Evolutionary conservation across 2,113 vertebrate species (phyloP).

Genomic region (Saguinus midas): DNA sequence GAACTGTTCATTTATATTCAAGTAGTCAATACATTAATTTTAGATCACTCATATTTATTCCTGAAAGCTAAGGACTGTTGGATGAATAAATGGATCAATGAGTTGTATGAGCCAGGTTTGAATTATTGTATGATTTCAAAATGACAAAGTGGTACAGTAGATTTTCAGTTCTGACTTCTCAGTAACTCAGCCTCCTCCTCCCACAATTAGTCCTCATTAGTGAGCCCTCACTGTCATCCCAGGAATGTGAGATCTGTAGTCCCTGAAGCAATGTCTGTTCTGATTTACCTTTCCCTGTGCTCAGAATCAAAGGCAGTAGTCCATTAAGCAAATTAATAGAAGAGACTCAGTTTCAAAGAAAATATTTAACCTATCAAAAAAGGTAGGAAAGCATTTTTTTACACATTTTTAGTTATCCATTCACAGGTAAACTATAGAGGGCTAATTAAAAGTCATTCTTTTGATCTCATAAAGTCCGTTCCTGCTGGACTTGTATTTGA

Average conservation of each 20-base stretch:
- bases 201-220: constrained; percentile 47
- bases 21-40: constrained; percentile 42
- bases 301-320: constrained; percentile 66
- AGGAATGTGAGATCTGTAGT: not conserved
- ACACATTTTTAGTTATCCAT: constrained; percentile 25
- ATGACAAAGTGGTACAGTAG: not conserved
- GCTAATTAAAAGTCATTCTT: constrained; percentile 63
- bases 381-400: not conserved
- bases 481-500: not conserved
- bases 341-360: constrained; percentile 57
- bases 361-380: constrained; percentile 58
- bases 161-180: not conserved
- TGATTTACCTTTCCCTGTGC: not conserved
- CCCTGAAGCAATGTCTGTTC: not conserved
- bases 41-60: constrained; percentile 24
- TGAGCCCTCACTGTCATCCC: not conserved
- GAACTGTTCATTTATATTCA: constrained; percentile 17
- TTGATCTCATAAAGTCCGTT: not conserved
- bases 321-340: constrained; percentile 69
- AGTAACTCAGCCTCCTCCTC: not conserved
- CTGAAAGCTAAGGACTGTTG: constrained; percentile 32
- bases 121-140: not conserved
- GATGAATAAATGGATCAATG: not conserved
- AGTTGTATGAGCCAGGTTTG: not conserved
- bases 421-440: constrained; percentile 42